Evolutionary conservation across 2,888 invertebrate genomes (phyloP), one percentile per base, ranked within the genome.

Genomic region (Molorchus minor): DNA sequence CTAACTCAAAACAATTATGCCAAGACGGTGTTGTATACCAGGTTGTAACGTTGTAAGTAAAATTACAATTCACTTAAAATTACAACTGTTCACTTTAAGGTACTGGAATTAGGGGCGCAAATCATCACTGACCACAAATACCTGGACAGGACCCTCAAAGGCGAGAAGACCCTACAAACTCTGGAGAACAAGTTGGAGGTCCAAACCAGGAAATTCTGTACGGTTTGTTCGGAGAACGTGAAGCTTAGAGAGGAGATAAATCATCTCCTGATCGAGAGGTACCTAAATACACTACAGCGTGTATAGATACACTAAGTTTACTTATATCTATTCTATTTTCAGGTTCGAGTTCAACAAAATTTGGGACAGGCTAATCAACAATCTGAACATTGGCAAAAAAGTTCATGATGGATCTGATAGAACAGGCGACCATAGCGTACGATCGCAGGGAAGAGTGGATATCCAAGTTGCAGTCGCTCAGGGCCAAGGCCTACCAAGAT

Each of bases 361-460:
- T 60, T 94, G 94, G 88, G 88, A 89, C 75, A 88, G 88, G 69
- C 84, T 94, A 73, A 87, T 92, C 30, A 86, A 86, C 40, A 88
- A 92, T 52, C 83, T 94, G 49, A 88, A 88, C 74, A 85, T 87
- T 30, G 91, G 94, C 0, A 93, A 95, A 74, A 88, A 89, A 56
- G n/a, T 87, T 91, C 72, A 93, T 94, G 77, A 86, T 92, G 68
- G 94, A 94, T 74, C 81, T 94, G 58, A 92, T 96, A 59, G 95
- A 96, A 72, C 91, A 92, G 71, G 93, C 95, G 0, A 95, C 94
- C n/a, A 84, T 90, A 33, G 92, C 95, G 0, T 96, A 94, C 75
- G 94, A 95, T 80, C 93, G 94, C 79, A 84, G 95, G 62, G 94
- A 91, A 77, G 90, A 91, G 75, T 86, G 91, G 81, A 88, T 91